Evolutionary conservation across 2,113 vertebrate genomes (phyloP).

Genomic region (Oceanites oceanicus): DNA sequence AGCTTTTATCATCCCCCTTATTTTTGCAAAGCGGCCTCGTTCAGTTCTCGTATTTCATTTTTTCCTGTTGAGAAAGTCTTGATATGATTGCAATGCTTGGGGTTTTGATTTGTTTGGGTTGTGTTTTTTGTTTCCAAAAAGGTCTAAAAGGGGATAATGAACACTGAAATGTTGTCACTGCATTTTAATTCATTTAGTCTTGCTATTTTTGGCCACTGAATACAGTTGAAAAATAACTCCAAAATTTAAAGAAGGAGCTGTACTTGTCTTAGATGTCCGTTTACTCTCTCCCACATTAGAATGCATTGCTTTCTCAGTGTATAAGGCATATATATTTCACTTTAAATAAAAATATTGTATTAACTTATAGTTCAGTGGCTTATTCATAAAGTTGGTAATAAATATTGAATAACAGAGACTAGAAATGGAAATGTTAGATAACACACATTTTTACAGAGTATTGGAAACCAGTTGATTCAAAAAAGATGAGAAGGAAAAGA

Average conservation of each 20-base stretch:
- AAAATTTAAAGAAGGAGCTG: background rate
- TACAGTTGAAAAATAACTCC: background rate
- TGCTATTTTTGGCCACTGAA: background rate
- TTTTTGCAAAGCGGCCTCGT: background rate
- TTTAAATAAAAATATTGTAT: background rate
- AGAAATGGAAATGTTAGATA: background rate
- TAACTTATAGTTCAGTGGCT: background rate
- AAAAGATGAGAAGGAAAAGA: background rate
- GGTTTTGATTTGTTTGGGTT: background rate
- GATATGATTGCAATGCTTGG: background rate
- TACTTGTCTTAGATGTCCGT: background rate
- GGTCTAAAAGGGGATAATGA: background rate
- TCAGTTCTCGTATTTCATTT: background rate
- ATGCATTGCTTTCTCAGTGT: background rate
- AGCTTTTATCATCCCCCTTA: background rate
- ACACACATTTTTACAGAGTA: background rate
- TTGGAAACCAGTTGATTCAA: background rate
- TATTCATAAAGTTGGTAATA: background rate
- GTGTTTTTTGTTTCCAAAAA: background rate
- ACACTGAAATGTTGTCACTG: background rate
- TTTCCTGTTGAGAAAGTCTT: background rate
- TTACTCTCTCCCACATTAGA: background rate
- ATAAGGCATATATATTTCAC: background rate
- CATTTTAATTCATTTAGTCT: background rate
- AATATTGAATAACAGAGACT: background rate